Percentiles rank a stretch among this genome's conserved stretches.
Conservation (phyloP, 1,140 invertebrate genomes). For the Drosophila murphyi region DNA sequence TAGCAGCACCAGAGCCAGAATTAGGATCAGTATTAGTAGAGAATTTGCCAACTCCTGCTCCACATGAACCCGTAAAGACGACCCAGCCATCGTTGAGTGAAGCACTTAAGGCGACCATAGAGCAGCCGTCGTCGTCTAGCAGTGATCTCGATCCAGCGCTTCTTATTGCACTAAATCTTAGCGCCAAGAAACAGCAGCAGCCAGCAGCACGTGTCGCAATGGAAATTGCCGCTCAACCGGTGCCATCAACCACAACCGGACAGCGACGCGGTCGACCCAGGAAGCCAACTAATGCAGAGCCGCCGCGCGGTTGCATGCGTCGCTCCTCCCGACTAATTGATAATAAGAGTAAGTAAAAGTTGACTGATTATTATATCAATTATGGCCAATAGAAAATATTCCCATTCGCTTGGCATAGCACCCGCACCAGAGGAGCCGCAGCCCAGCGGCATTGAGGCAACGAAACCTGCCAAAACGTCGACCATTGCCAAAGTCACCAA, state of each 20-base stretch:
- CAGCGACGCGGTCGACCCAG: slow-evolving; percentile 60
- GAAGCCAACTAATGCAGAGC: slow-evolving; percentile 10
- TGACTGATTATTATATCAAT: not conserved
- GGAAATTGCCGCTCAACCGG: slow-evolving; percentile 64
- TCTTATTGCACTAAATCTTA: slow-evolving; percentile 64
- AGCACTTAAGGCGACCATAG: not conserved
- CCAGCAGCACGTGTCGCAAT: slow-evolving; percentile 47
- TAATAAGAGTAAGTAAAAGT: slow-evolving; percentile 46
- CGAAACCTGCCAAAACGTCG: slow-evolving; percentile 1
- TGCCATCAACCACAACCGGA: slow-evolving; percentile 16
- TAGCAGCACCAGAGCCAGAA: no score
- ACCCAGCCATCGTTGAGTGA: not conserved
- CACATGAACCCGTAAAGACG: not conserved
- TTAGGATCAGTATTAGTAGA: not conserved
- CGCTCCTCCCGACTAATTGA: slow-evolving; percentile 59
- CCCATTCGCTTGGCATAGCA: slow-evolving; percentile 2
- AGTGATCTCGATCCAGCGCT: slow-evolving; percentile 61
- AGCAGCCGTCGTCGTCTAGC: slow-evolving; percentile 3
- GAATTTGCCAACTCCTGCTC: not conserved
- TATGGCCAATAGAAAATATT: not conserved
- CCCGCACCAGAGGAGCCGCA: slow-evolving; percentile 29
- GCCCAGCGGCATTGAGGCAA: not conserved
- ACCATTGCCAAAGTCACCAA: slow-evolving; percentile 38
- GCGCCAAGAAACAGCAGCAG: slow-evolving; percentile 68
- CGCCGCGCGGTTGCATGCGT: slow-evolving; percentile 34